A percentile compares a stretch with the other conserved stretches of the same genome.
These are phyloP conservation scores for Rhinopomastus cyanomelas DNA, from an alignment of 2,113 vertebrate genomes.

Conservation along the genomic window DNA sequence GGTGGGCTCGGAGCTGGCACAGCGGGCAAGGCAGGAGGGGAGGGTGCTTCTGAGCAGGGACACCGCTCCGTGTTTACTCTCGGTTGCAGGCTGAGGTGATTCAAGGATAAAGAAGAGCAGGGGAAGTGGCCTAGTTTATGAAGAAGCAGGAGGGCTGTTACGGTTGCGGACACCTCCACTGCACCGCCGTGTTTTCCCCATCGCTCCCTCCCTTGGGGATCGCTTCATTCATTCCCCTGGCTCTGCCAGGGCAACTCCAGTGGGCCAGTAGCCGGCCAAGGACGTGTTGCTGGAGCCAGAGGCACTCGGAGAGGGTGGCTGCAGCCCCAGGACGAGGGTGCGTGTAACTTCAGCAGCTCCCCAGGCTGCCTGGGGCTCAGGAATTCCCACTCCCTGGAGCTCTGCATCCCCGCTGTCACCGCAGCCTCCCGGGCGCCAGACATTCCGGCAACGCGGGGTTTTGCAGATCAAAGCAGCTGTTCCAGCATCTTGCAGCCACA, in stretches of 20 bases:
- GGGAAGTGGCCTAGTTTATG: conserved; percentile 18
- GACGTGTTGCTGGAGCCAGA: not conserved
- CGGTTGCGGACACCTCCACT: not conserved
- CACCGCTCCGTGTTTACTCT: conserved; percentile 6
- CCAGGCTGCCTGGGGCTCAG: not conserved
- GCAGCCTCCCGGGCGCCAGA: not conserved
- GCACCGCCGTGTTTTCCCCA: not conserved
- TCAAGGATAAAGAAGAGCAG: conserved; percentile 53
- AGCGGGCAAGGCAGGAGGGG: not conserved
- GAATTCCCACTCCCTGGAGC: conserved; percentile 35
- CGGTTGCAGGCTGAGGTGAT: not conserved
- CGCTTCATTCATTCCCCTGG: not conserved
- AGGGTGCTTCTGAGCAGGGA: not conserved
- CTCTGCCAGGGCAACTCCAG: not conserved
- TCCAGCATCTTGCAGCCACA: not conserved
- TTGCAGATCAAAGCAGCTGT: conserved; percentile 37
- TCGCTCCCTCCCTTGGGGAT: not conserved
- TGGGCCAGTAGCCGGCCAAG: not conserved
- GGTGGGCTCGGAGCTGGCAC: fast-evolving
- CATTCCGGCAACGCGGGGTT: not conserved
- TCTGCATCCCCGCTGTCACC: not conserved
- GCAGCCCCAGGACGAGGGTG: not conserved
- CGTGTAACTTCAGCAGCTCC: not conserved
- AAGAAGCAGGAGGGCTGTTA: not conserved
- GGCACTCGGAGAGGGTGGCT: not conserved